Percentiles rank a stretch among this genome's conserved stretches.
Evolutionary conservation across 2,797 vertebrate genomes (phyloP).

Genomic region (Falco novaeseelandiae): DNA sequence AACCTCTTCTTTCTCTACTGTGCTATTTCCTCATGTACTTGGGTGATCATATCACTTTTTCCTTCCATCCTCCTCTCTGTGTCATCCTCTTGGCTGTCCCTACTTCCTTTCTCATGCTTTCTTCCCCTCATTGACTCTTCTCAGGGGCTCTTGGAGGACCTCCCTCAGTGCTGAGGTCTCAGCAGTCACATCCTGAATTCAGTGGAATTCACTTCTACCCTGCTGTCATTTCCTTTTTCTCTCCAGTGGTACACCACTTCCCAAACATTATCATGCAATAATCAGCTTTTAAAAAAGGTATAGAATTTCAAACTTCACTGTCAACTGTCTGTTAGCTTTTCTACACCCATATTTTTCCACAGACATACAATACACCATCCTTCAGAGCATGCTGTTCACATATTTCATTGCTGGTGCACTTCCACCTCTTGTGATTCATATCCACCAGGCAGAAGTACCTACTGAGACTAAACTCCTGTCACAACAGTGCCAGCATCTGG

Average conservation of each 20-base stretch:
- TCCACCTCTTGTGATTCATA: not conserved
- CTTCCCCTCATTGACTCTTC: not conserved
- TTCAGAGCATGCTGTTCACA: not conserved
- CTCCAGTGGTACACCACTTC: not conserved
- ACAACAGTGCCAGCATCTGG: not conserved
- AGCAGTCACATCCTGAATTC: not conserved
- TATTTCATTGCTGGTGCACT: not conserved
- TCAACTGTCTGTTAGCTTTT: not conserved
- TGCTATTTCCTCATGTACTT: not conserved
- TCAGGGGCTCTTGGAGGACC: not conserved
- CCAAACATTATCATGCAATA: not conserved
- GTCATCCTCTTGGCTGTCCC: not conserved
- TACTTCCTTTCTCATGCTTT: rapidly evolving
- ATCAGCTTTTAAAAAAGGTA: not conserved
- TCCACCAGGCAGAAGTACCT: not conserved
- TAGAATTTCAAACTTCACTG: not conserved
- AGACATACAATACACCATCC: not conserved
- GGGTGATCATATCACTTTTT: not conserved
- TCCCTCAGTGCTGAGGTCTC: not conserved
- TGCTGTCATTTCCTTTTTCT: not conserved
- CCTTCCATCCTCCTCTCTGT: not conserved
- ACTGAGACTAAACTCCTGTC: rapidly evolving
- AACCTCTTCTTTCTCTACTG: not conserved
- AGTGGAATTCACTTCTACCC: not conserved
- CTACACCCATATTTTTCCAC: not conserved